Conservation (phyloP, 2,113 vertebrate species). For the Syrmaticus mikado region DNA sequence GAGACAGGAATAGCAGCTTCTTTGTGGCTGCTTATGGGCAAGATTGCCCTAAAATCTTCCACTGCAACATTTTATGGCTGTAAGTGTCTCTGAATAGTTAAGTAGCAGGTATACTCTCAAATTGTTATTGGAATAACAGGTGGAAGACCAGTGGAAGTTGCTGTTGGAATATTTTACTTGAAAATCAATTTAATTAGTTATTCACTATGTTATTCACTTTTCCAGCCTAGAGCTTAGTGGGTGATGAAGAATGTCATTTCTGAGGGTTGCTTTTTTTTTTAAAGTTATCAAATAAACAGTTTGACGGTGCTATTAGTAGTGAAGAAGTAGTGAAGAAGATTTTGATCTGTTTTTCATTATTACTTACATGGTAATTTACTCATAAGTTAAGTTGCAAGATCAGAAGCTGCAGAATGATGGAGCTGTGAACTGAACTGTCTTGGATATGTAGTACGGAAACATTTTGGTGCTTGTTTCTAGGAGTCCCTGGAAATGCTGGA, state of each 20-base stretch:
- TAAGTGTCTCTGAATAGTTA: not conserved
- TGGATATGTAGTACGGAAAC: not conserved
- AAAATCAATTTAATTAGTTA: not conserved
- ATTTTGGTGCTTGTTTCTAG: conserved; percentile 64
- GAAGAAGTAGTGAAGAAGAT: not conserved
- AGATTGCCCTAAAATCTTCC: not conserved
- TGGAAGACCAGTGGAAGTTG: not conserved
- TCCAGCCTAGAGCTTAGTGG: not conserved
- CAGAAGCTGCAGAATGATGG: not conserved
- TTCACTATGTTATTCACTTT: not conserved
- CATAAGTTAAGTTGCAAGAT: not conserved
- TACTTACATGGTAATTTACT: not conserved
- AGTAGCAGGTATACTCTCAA: not conserved
- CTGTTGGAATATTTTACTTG: not conserved
- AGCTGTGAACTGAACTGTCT: not conserved
- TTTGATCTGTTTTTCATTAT: not conserved
- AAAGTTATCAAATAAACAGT: not conserved
- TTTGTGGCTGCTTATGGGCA: not conserved
- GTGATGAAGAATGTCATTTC: not conserved
- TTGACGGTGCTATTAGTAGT: not conserved
- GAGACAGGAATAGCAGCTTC: not conserved
- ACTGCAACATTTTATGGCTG: not conserved
- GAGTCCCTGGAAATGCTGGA: conserved; percentile 82
- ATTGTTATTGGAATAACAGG: not conserved
- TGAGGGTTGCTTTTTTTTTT: not conserved